Percentiles rank a stretch among this genome's conserved stretches.
Conservation (phyloP, 2,797 vertebrate genomes). For the Cirrhinus mrigala region DNA sequence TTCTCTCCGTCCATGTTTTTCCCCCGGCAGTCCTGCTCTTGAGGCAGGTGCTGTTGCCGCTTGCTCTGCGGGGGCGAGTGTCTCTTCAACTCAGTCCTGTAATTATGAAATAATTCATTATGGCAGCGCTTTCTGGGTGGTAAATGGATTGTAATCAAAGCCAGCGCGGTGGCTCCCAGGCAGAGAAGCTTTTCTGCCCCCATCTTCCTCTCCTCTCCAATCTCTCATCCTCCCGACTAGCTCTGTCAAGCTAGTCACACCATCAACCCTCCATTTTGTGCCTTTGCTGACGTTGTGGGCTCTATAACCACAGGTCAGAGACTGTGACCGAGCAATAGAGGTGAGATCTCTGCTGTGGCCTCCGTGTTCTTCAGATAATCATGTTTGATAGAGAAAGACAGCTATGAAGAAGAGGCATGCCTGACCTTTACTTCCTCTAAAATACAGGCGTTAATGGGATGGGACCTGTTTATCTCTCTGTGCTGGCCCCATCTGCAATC, state of each 20-base stretch:
- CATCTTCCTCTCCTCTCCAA: slow-evolving; percentile 9
- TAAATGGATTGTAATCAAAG: slow-evolving; percentile 59
- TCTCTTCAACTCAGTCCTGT: slow-evolving; percentile 45
- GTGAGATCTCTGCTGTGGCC: background rate
- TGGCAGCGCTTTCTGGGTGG: slow-evolving; percentile 51
- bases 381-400: slow-evolving; percentile 16
- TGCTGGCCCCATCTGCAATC: slow-evolving; percentile 17
- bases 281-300: slow-evolving; percentile 8
- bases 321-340: slow-evolving; percentile 7
- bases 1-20: slow-evolving; percentile 12
- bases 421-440: slow-evolving; percentile 26
- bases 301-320: slow-evolving; percentile 21
- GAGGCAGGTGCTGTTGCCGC: slow-evolving; percentile 44
- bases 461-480: slow-evolving; percentile 46
- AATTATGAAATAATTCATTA: slow-evolving; percentile 63
- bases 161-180: slow-evolving; percentile 46
- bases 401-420: slow-evolving; percentile 16
- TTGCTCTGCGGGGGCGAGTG: slow-evolving; percentile 40
- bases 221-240: slow-evolving; percentile 11
- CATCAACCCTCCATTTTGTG: slow-evolving; percentile 23
- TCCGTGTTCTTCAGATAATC: slow-evolving; percentile 35
- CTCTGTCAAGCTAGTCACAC: background rate
- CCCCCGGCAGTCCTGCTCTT: slow-evolving; percentile 9
- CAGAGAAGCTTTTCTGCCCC: slow-evolving; percentile 37
- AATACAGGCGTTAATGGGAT: slow-evolving; percentile 43